Conservation (phyloP, 2,888 invertebrate species). For the Antheraea yamamai region DNA sequence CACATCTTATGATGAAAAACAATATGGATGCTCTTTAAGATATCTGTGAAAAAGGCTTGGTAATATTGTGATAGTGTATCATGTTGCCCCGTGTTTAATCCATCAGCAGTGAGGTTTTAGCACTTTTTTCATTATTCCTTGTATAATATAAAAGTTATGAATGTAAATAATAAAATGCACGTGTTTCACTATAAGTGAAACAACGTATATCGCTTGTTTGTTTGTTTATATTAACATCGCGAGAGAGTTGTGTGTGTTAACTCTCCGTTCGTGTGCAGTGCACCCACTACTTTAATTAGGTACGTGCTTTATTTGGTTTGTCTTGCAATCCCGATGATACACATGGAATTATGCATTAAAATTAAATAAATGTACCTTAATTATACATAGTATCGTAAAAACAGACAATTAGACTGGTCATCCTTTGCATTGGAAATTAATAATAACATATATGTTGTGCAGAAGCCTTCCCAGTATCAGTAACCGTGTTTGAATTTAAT, state of each 20-base stretch:
- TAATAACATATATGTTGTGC: too few species aligned
- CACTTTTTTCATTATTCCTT: neutral
- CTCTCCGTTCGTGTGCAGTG: neutral
- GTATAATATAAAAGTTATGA: neutral
- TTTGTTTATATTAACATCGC: neutral
- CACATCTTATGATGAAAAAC: neutral
- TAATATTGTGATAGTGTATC: neutral
- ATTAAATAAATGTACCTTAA: neutral
- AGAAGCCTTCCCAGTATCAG: too few species aligned
- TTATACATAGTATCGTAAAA: too few species aligned
- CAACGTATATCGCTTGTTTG: neutral
- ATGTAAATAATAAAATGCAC: neutral
- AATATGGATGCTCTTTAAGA: neutral
- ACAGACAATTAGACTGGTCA: too few species aligned
- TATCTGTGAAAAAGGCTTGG: neutral
- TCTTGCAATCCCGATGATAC: neutral
- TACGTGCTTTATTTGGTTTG: neutral
- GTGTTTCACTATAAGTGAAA: neutral
- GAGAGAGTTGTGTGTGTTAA: neutral
- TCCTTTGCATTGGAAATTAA: too few species aligned
- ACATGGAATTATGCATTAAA: neutral
- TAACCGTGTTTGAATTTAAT: too few species aligned
- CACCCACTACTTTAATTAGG: neutral
- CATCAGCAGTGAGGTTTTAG: neutral
- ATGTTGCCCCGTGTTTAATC: neutral